phyloP scores from a whole-genome alignment of 2,888 invertebrate genomes.

The Malthinus seriepunctatus region DNA sequence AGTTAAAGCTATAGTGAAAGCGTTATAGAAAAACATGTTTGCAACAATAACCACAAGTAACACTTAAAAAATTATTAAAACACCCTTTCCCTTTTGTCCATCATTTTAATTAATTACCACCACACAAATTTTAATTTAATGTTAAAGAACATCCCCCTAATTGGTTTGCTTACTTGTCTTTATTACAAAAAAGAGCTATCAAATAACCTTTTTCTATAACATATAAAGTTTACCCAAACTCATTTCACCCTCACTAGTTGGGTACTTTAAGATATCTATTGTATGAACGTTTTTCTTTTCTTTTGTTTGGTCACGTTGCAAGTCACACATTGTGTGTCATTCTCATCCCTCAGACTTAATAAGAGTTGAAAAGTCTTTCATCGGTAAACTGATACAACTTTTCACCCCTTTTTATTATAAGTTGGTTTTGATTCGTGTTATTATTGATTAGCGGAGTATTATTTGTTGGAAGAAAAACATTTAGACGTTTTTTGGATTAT shows the following conservation, averaged over 20 bases:
- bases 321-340: constrained; percentile 24
- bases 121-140: too few relatives aligned
- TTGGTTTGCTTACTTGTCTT: too few relatives aligned
- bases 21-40: too few relatives aligned
- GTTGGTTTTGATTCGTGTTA: constrained; percentile 18
- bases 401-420: constrained; percentile 23
- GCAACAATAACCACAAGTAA: too few relatives aligned
- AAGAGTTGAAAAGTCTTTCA: constrained; percentile 23
- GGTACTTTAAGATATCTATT: constrained; percentile 7
- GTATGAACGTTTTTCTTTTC: constrained; percentile 6
- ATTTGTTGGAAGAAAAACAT: neutral
- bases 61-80: too few relatives aligned
- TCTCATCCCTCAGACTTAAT: constrained; percentile 20
- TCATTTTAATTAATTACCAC: too few relatives aligned
- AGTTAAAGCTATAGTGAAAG: too few relatives aligned
- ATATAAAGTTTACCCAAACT: constrained; percentile 2
- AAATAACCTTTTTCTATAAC: neutral
- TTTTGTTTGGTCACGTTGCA: constrained; percentile 23
- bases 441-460: constrained; percentile 22
- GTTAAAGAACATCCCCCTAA: too few relatives aligned
- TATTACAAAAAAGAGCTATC: neutral
- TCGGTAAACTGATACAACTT: constrained; percentile 26
- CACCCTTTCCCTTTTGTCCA: too few relatives aligned
- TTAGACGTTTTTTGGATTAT: too few relatives aligned
- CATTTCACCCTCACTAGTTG: constrained; percentile 2